Evolutionary conservation across 2,888 invertebrate species (phyloP).

Genomic region (Drosophila cognata): DNA sequence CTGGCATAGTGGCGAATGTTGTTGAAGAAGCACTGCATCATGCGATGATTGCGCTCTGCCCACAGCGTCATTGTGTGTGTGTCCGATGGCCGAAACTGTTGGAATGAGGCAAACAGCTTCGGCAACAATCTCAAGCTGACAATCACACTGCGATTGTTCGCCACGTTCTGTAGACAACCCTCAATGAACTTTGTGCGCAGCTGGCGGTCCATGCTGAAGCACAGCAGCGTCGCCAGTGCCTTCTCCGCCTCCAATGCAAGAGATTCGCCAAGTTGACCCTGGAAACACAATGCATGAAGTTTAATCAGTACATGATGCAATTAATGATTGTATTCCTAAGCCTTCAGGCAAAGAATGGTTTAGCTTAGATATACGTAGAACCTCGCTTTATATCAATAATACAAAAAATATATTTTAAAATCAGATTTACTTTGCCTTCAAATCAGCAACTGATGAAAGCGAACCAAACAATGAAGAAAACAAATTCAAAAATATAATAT

Average conservation of each 20-base stretch:
- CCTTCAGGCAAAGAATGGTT: no score
- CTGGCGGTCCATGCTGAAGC: conserved; percentile 95
- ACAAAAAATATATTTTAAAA: neutral
- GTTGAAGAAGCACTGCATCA: conserved; percentile 97
- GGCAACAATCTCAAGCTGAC: conserved; percentile 95
- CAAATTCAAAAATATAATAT: no score
- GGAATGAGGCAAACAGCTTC: conserved; percentile 95
- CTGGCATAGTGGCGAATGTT: conserved; percentile 91
- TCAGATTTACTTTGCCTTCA: no score
- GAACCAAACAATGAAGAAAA: no score
- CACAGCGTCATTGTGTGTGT: conserved; percentile 95
- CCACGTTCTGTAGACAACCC: conserved; percentile 95
- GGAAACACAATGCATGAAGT: neutral
- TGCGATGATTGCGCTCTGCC: conserved; percentile 96
- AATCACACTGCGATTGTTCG: conserved; percentile 95
- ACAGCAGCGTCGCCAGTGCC: conserved; percentile 93
- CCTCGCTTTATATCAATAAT: neutral
- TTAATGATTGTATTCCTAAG: neutral
- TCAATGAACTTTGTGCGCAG: conserved; percentile 97
- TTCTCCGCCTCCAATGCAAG: conserved; percentile 97
- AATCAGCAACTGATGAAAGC: no score
- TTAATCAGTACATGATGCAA: neutral
- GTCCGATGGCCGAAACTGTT: conserved; percentile 94
- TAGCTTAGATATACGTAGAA: neutral
- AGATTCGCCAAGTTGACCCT: conserved; percentile 95